Percentiles rank a stretch among this genome's conserved stretches.
Evolutionary conservation across 2,113 vertebrate species (phyloP).

Genomic region (Odocoileus virginianus): DNA sequence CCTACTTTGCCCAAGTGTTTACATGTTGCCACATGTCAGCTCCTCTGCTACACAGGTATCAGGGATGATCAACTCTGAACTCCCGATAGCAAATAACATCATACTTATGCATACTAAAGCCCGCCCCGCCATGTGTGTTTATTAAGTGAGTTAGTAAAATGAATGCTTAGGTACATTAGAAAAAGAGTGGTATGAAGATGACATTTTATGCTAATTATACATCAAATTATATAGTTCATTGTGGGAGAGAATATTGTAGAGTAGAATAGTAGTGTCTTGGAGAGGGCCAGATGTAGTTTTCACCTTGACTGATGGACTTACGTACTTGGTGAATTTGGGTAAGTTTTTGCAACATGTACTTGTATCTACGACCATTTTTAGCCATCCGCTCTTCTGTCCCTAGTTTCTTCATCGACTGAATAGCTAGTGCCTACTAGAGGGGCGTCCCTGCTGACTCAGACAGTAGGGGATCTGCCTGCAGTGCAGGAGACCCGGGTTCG

Average conservation of each 20-base stretch:
- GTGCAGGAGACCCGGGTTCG: fast-evolving
- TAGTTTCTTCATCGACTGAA: background rate
- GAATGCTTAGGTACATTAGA: background rate
- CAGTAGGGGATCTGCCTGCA: background rate
- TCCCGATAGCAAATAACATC: background rate
- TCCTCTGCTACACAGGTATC: background rate
- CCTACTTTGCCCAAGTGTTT: background rate
- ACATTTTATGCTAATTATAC: background rate
- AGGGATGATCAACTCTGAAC: background rate
- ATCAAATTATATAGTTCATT: background rate
- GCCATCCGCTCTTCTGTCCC: background rate
- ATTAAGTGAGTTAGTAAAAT: background rate
- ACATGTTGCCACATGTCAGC: background rate
- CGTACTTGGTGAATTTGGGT: background rate
- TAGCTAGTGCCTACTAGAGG: background rate
- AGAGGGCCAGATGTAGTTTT: background rate
- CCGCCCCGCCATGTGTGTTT: background rate
- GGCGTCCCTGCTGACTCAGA: background rate
- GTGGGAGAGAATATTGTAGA: background rate
- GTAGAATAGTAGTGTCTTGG: background rate
- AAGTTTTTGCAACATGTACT: background rate
- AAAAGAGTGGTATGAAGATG: background rate
- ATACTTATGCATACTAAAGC: background rate
- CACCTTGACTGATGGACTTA: background rate
- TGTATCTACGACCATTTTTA: background rate